Conservation (phyloP, 2,797 vertebrate genomes). For the Cheirogaleus major region DNA sequence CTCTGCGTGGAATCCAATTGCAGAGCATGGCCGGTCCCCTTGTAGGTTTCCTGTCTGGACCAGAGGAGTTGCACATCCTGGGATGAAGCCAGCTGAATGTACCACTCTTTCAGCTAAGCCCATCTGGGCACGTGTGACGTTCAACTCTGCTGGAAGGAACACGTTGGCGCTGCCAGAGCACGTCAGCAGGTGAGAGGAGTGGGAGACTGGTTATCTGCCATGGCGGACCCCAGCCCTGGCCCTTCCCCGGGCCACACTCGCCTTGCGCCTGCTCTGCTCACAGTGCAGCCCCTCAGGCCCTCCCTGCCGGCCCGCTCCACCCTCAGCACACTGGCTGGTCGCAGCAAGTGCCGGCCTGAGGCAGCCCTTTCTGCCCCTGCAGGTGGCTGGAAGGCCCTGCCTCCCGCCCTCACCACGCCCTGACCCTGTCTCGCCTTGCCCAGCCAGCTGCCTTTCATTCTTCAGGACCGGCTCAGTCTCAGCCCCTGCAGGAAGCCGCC, state of each 20-base stretch:
- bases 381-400: accelerated
- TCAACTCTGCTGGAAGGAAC: neutral
- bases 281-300: too few species aligned
- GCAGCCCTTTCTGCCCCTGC: neutral
- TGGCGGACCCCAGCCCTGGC: too few species aligned
- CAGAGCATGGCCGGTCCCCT: neutral
- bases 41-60: neutral
- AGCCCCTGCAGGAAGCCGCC: neutral
- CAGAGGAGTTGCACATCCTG: neutral
- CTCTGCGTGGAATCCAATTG: neutral
- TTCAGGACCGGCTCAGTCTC: neutral
- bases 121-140: neutral
- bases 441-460: neutral
- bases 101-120: neutral
- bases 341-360: too few species aligned
- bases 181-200: neutral
- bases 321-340: neutral
- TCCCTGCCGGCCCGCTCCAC: accelerated
- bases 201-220: accelerated
- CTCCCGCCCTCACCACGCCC: too few species aligned
- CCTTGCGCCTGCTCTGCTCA: neutral
- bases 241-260: too few species aligned
- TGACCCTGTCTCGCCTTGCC: too few species aligned
- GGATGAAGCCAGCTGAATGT: neutral
- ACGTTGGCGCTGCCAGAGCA: neutral